Base-by-base conservation (phyloP, 2,888 invertebrate species). In the Agriopis leucophaearia region DNA sequence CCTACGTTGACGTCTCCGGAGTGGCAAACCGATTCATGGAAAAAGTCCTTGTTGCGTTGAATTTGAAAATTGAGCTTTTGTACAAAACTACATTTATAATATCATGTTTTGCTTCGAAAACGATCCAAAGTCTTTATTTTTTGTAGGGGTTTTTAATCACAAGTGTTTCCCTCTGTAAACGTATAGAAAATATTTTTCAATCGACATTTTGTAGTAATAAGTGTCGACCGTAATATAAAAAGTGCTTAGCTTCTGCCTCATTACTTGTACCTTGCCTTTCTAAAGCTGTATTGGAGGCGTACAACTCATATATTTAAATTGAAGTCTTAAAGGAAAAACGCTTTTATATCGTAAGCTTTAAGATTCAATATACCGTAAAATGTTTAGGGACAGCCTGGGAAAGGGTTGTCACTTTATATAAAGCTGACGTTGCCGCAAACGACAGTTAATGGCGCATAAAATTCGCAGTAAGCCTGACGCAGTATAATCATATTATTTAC, bases 401-500 rank as follows among this genome's bases (percentile, higher is more conserved):
- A 88, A 89, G 88, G 87, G 86, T 89, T 90, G 88, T 89, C 90
- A 89, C 85, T 88, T 88, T 87, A 84, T 89, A 86, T 87, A 88
- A 89, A 85, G 89, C 88, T 88, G 88, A 90, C 86, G 85, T 84
- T 78, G 83, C 86, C 88, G 84, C 88, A 88, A 89, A 88, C 87
- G 87, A 86, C 87, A 88, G 87, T 87, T 89, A 90, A 91, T 91
- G 90, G 88, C 83, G 88, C 88, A 89, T 91, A 88, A 89, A 91
- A 90, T 91, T 89, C 86, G 76, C 82, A 85, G 85, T 84, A 86
- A 87, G 82, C 82, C 84, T 81, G 81, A 85, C 81, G 80, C 80
- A 84, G 85, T 86, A 83, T 84, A 83, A 85, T 88, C 81, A 87
- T 86, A 82, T 87, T 86, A 82, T 86, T 86, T 83, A 82, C 79